These are phyloP conservation scores for Matsumyia berberina DNA, from an alignment of 2,888 invertebrate species.

Conservation along the genomic window DNA sequence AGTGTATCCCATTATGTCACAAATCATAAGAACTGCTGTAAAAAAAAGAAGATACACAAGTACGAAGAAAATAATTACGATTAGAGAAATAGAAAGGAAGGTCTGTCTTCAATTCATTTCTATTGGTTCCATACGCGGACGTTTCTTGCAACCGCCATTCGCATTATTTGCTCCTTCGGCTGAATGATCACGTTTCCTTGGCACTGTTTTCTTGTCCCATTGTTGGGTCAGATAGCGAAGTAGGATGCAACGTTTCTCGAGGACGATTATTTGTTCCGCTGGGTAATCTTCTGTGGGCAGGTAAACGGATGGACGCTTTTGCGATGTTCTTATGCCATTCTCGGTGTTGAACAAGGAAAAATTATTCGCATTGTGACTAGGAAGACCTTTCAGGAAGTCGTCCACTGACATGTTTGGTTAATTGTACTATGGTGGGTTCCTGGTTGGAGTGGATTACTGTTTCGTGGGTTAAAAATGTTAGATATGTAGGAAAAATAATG, in stretches of 20 bases:
- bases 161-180: constrained; percentile 74
- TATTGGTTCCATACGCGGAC: constrained; percentile 81
- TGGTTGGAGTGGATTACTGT: constrained; percentile 11
- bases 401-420: constrained; percentile 88
- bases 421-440: constrained; percentile 38
- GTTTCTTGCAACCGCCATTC: constrained; percentile 82
- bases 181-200: constrained; percentile 82
- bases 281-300: constrained; percentile 96
- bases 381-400: constrained; percentile 95
- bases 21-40: constrained; percentile 54
- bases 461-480: constrained; percentile 2
- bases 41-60: constrained; percentile 28
- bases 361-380: constrained; percentile 95
- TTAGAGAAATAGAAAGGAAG: constrained; percentile 41
- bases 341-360: constrained; percentile 96
- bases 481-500: background rate
- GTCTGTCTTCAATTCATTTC: constrained; percentile 80
- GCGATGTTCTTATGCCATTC: constrained; percentile 91
- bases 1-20: constrained; percentile 60
- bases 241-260: constrained; percentile 97
- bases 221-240: constrained; percentile 97
- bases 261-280: constrained; percentile 97
- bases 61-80: constrained; percentile 16
- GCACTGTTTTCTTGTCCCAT: constrained; percentile 94
- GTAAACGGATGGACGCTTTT: constrained; percentile 95